A percentile compares a stretch with the other conserved stretches of the same genome.
Conservation (phyloP, 1,140 invertebrate species). For the Camponotus floridanus region DNA sequence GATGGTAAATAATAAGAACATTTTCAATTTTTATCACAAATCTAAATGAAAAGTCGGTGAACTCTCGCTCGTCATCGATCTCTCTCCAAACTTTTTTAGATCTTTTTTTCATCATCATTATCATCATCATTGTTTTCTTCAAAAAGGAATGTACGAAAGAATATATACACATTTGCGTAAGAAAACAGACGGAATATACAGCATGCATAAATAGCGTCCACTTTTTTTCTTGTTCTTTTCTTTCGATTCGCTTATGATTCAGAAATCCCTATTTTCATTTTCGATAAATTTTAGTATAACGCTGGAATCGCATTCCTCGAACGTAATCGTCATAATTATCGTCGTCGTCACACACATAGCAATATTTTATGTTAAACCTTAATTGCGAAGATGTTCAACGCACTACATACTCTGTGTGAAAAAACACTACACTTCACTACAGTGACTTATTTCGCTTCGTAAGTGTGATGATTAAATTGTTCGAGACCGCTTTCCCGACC, state of each 20-base stretch:
- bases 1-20: neutral
- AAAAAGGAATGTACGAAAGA: slow-evolving; percentile 64
- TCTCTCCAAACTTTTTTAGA: neutral
- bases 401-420: slow-evolving; percentile 38
- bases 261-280: neutral
- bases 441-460: slow-evolving; percentile 64
- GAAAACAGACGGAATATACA: slow-evolving; percentile 68
- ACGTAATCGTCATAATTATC: slow-evolving; percentile 1
- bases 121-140: slow-evolving; percentile 36
- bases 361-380: slow-evolving; percentile 17
- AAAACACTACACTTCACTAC: slow-evolving; percentile 70
- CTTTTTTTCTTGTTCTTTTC: slow-evolving; percentile 11
- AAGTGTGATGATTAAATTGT: slow-evolving; percentile 38
- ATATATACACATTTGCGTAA: slow-evolving; percentile 52
- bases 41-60: neutral
- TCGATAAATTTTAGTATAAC: slow-evolving; percentile 2
- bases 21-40: neutral
- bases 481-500: slow-evolving; percentile 15
- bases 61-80: slow-evolving; percentile 8
- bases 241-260: slow-evolving; percentile 38
- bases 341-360: slow-evolving; percentile 25
- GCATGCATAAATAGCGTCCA: slow-evolving; percentile 39
- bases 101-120: neutral
- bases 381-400: slow-evolving; percentile 33
- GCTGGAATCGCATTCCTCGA: neutral